Base-by-base conservation (phyloP, 2,797 vertebrate species). In the Tenualosa thibaudeaui region DNA sequence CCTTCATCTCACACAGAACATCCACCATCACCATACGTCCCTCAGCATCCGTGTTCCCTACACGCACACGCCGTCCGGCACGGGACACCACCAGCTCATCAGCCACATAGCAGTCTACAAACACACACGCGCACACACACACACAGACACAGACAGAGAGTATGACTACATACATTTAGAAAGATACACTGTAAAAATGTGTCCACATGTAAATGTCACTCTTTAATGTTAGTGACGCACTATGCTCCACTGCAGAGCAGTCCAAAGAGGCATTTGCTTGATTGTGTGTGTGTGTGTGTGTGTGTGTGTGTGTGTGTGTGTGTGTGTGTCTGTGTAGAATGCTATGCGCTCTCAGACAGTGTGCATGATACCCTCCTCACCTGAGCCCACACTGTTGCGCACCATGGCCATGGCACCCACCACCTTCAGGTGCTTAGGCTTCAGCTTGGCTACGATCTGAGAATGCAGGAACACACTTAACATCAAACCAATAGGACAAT, bases 1-100 rank as follows among this genome's bases (percentile, higher is more conserved):
- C 96, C 88, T 96, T 96, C 96, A 96, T 96, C 92, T 96, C 94
- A 87, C 96, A 96, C 81, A 96, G 95, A 88, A 96, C 91, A 89
- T 96, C 96, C 0, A 95, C 95, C 96, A 96, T 96, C 83, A 95
- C 96, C 96, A 96, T 96, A 6, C 96, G 94, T 1, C 96, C 96
- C 90, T 96, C 96, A 0, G 96, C 96, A 0, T 96, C 96, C 0
- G 96, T 96, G 94, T 96, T 96, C 83, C 96, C 96, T 86, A 96
- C 95, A 58, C 96, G 92, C 82, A 96, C 93, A 65, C 95, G 91
- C 81, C 93, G 93, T 51, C 94, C 93, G 0, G 95, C 96, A 2
- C 96, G 94, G 56, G 96, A 95, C 43, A 95, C 91, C 82, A 96
- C 87, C 89, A 96, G 90, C 81, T 96, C 96, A 71, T 96, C 96